Conservation (phyloP, 1,140 invertebrate species). For the Heliothis subflexa region DNA sequence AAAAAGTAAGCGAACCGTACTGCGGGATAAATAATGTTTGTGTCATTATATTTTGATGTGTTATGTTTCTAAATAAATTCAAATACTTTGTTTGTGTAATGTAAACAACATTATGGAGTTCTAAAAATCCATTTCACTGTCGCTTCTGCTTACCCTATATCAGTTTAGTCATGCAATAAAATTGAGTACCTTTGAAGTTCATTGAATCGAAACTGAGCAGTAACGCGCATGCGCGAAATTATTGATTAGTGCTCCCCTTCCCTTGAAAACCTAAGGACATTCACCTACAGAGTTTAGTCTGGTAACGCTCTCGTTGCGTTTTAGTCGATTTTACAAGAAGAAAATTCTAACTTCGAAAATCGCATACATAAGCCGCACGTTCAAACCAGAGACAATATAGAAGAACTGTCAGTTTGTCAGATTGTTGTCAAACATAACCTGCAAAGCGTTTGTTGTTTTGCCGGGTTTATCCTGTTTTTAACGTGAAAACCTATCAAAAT, state of each 20-base stretch:
- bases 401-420: constrained; percentile 49
- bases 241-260: constrained; percentile 54
- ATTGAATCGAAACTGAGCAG: neutral
- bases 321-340: constrained; percentile 31
- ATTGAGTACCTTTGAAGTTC: neutral
- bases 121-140: constrained; percentile 6
- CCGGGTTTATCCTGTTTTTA: constrained; percentile 48
- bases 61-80: too few species aligned
- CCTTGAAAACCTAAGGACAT: neutral
- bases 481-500: constrained; percentile 24
- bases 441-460: constrained; percentile 44
- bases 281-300: constrained; percentile 12
- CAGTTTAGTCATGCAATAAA: constrained; percentile 10
- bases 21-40: too few species aligned
- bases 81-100: too few species aligned
- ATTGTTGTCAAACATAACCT: constrained; percentile 59
- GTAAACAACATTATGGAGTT: neutral
- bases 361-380: constrained; percentile 9
- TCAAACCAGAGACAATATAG: constrained; percentile 41
- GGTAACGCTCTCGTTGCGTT: neutral
- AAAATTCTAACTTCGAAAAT: neutral
- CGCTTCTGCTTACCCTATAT: neutral
- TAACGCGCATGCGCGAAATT: constrained; percentile 24
- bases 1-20: neutral
- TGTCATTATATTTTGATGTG: too few species aligned